Percentiles rank a stretch among this genome's conserved stretches.
Conservation (phyloP, 2,888 invertebrate species). For the Stramonita haemastoma region DNA sequence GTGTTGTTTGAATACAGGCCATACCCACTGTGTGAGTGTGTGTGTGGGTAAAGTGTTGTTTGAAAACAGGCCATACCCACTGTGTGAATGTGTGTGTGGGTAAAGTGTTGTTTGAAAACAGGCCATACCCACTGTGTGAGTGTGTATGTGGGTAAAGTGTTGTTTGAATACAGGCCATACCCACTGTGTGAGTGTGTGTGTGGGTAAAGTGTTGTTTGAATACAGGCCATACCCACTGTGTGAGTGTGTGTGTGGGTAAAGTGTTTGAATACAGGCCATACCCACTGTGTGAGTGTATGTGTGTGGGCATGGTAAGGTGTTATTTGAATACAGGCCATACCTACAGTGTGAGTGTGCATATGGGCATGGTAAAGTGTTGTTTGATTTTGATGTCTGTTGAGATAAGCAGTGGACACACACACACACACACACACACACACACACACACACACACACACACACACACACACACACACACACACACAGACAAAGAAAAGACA, state of each 20-base stretch:
- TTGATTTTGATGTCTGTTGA: too few species aligned
- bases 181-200: slow-evolving; percentile 85
- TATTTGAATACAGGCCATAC: too few species aligned
- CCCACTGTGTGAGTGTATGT: slow-evolving; percentile 1
- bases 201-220: background rate
- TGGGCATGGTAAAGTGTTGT: background rate
- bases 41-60: background rate
- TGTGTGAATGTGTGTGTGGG: slow-evolving; percentile 7
- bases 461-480: too few species aligned
- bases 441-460: too few species aligned
- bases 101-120: too few species aligned
- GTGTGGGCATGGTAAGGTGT: background rate
- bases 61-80: too few species aligned
- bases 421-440: too few species aligned
- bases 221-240: background rate
- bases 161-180: slow-evolving; percentile 97
- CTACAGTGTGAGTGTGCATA: background rate
- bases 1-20: too few species aligned
- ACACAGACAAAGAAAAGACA: too few species aligned
- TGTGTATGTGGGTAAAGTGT: background rate
- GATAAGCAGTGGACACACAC: too few species aligned
- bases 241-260: background rate
- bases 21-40: slow-evolving; percentile 23
- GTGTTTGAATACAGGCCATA: background rate
- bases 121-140: too few species aligned